These are phyloP conservation scores for Ranitomeya imitator DNA, from an alignment of 2,113 vertebrate genomes.

Conservation along the genomic window DNA sequence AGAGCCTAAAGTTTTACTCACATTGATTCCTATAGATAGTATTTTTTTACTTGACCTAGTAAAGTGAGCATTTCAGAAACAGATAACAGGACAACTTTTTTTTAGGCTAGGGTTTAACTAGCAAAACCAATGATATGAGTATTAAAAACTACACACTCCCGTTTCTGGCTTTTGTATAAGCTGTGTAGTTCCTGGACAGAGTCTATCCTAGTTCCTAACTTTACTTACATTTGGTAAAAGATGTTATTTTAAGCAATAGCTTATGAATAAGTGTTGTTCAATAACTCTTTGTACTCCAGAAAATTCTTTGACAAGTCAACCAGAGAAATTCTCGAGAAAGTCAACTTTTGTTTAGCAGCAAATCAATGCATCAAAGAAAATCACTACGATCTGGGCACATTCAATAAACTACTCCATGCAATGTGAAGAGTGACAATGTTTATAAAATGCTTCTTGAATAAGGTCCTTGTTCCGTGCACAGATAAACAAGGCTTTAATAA, in stretches of 20 bases:
- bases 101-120: too few relatives aligned
- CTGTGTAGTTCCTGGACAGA: conserved; percentile 27
- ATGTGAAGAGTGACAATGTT: conserved; percentile 53
- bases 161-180: conserved; percentile 31
- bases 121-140: conserved; percentile 21
- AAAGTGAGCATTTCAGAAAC: not conserved
- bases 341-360: conserved; percentile 58
- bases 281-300: conserved; percentile 51
- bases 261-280: conserved; percentile 62
- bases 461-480: conserved; percentile 62
- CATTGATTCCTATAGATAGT: too few relatives aligned
- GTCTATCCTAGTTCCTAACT: conserved; percentile 29
- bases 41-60: not conserved
- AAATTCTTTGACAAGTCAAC: conserved; percentile 62
- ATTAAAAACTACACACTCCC: conserved; percentile 9
- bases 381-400: conserved; percentile 59
- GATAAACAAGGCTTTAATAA: conserved; percentile 62
- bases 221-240: conserved; percentile 60
- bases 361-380: conserved; percentile 58
- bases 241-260: conserved; percentile 59
- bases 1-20: too few relatives aligned
- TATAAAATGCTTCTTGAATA: conserved; percentile 61
- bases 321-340: conserved; percentile 57
- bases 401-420: conserved; percentile 53
- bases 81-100: not conserved